Evolutionary conservation across 2,888 invertebrate genomes (phyloP).

Genomic region (Congeria kusceri): DNA sequence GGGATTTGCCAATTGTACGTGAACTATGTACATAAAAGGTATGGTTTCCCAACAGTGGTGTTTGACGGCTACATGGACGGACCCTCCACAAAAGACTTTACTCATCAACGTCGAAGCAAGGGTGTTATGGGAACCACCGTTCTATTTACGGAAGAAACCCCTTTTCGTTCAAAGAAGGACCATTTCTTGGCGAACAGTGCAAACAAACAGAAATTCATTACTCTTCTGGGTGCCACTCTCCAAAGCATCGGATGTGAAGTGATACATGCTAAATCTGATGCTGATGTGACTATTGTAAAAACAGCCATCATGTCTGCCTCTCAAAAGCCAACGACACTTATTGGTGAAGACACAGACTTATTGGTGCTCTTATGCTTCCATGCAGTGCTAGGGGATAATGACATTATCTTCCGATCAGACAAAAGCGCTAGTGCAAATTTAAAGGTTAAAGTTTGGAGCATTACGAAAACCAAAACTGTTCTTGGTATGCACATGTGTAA

Average conservation of each 20-base stretch:
- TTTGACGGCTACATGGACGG: conserved; percentile 52
- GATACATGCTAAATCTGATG: conserved; percentile 64
- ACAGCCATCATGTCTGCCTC: conserved; percentile 56
- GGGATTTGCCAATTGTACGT: conserved; percentile 27
- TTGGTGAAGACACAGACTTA: conserved; percentile 76
- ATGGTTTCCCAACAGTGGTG: conserved; percentile 11
- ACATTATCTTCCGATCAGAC: conserved; percentile 56
- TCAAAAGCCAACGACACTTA: conserved; percentile 38
- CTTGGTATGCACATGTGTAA: conserved; percentile 47
- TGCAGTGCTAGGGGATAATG: conserved; percentile 19
- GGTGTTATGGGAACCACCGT: conserved; percentile 45
- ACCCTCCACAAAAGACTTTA: conserved; percentile 45
- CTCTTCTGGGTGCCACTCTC: conserved; percentile 45
- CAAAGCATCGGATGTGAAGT: conserved; percentile 23
- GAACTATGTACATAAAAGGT: not conserved
- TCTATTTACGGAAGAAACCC: conserved; percentile 51
- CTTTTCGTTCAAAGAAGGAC: conserved; percentile 51
- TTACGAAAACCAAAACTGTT: conserved; percentile 31
- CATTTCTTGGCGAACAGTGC: conserved; percentile 54
- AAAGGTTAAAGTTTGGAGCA: conserved; percentile 52
- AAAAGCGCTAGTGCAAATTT: conserved; percentile 11
- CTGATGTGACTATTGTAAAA: conserved; percentile 66
- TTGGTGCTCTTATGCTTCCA: conserved; percentile 67
- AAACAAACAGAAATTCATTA: conserved; percentile 70
- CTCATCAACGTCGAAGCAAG: conserved; percentile 55